Conservation (phyloP, 2,797 vertebrate species). For the Oreonectes daqikongensis region DNA sequence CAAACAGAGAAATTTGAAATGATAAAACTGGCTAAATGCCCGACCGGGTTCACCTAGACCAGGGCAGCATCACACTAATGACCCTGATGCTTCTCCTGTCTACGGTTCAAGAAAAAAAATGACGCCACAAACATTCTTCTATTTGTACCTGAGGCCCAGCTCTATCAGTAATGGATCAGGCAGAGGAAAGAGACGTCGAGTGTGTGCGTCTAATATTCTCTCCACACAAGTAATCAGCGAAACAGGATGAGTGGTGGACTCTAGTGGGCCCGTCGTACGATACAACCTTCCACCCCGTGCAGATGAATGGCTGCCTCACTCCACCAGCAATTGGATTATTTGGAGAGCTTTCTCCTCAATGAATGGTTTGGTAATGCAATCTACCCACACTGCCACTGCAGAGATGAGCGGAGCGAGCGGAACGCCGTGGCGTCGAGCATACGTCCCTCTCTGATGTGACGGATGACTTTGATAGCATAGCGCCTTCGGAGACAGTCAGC, state of each 20-base stretch:
- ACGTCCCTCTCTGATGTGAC: slow-evolving; percentile 47
- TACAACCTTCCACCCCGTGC: slow-evolving; percentile 33
- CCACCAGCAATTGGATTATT: slow-evolving; percentile 58
- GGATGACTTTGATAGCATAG: slow-evolving; percentile 43
- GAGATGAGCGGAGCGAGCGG: slow-evolving; percentile 44
- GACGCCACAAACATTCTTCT: slow-evolving; percentile 23
- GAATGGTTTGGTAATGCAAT: slow-evolving; percentile 60
- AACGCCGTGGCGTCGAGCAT: slow-evolving; percentile 43
- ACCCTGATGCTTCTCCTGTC: slow-evolving; percentile 15
- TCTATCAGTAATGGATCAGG: slow-evolving; percentile 29
- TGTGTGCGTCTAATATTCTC: slow-evolving; percentile 25
- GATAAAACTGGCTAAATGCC: slow-evolving; percentile 27
- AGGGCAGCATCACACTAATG: slow-evolving; percentile 29
- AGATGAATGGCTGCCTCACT: slow-evolving; percentile 55
- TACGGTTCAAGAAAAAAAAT: slow-evolving; percentile 33
- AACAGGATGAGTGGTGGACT: slow-evolving; percentile 48
- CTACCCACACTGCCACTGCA: slow-evolving; percentile 48
- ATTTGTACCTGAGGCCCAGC: slow-evolving; percentile 28
- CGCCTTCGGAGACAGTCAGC: slow-evolving; percentile 49
- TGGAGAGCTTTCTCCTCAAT: slow-evolving; percentile 55
- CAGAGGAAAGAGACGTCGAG: slow-evolving; percentile 5
- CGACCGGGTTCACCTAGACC: background rate
- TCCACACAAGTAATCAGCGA: slow-evolving; percentile 42
- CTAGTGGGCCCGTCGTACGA: slow-evolving; percentile 1
- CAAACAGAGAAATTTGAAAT: slow-evolving; percentile 25